phyloP scores from a whole-genome alignment of 2,888 invertebrate genomes.

The Macropis europaea region DNA sequence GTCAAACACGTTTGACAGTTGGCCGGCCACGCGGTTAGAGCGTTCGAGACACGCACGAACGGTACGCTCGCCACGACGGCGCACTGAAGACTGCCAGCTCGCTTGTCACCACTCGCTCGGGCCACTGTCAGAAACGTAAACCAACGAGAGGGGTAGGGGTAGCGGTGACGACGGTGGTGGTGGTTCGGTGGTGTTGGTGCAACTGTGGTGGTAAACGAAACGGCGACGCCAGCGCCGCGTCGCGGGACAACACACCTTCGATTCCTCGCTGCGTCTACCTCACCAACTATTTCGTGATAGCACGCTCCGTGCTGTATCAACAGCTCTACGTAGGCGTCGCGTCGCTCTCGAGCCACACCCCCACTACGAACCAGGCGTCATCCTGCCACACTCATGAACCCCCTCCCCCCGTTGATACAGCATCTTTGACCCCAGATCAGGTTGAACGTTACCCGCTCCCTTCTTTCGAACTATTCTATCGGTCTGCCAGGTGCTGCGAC shows the following conservation, averaged over 20 bases:
- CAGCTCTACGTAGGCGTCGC: constrained; percentile 53
- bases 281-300: constrained; percentile 29
- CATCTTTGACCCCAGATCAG: neutral
- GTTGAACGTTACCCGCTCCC: neutral
- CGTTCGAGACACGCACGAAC: constrained; percentile 15
- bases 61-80: constrained; percentile 51
- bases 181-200: constrained; percentile 32
- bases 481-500: neutral
- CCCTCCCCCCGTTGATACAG: constrained; percentile 11
- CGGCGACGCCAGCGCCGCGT: constrained; percentile 56
- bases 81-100: constrained; percentile 68
- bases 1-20: constrained; percentile 59
- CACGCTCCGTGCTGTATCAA: constrained; percentile 13
- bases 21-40: constrained; percentile 52
- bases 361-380: constrained; percentile 26
- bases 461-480: neutral
- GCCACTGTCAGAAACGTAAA: constrained; percentile 66
- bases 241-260: constrained; percentile 33
- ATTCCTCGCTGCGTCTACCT: constrained; percentile 15
- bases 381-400: constrained; percentile 17
- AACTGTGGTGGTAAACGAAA: constrained; percentile 36
- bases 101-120: constrained; percentile 68
- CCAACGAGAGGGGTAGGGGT: constrained; percentile 43
- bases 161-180: constrained; percentile 31
- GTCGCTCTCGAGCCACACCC: constrained; percentile 41